phyloP scores from a whole-genome alignment of 2,797 vertebrate genomes.

The Trachops cirrhosus region DNA sequence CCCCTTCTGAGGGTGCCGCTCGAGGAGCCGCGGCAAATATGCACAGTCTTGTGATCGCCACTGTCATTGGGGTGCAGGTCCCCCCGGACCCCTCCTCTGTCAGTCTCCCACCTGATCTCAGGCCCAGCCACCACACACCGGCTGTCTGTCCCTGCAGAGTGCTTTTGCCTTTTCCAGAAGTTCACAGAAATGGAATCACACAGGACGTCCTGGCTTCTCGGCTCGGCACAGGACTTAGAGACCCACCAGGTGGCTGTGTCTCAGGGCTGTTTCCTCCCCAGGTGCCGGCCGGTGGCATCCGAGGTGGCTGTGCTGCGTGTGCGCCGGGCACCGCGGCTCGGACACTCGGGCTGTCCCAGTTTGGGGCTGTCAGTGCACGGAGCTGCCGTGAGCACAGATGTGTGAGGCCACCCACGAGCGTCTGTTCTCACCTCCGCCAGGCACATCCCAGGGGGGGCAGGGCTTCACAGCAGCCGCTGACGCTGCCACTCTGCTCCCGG shows the following conservation, averaged over 20 bases:
- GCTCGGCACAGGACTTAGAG: background rate
- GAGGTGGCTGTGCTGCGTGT: rapidly evolving
- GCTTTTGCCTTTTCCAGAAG: background rate
- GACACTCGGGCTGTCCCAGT: no score
- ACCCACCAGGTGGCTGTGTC: rapidly evolving
- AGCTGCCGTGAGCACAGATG: background rate
- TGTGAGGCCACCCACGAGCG: background rate
- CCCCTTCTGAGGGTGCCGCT: background rate
- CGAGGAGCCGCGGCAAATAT: background rate
- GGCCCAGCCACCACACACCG: rapidly evolving
- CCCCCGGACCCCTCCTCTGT: background rate
- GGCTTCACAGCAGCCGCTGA: background rate
- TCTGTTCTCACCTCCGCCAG: background rate
- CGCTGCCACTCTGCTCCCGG: no score
- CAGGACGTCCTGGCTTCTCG: background rate
- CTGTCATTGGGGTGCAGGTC: background rate
- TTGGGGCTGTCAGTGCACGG: background rate
- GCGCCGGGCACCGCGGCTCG: rapidly evolving
- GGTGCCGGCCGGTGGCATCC: rapidly evolving
- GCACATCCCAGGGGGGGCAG: background rate
- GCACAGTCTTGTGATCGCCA: no score
- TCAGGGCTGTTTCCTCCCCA: no score
- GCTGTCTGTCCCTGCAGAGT: background rate
- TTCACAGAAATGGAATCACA: background rate
- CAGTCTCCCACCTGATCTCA: rapidly evolving